These are phyloP conservation scores for Brachypodius melanocephalos DNA, from an alignment of 2,113 vertebrate genomes.

Conservation along the genomic window DNA sequence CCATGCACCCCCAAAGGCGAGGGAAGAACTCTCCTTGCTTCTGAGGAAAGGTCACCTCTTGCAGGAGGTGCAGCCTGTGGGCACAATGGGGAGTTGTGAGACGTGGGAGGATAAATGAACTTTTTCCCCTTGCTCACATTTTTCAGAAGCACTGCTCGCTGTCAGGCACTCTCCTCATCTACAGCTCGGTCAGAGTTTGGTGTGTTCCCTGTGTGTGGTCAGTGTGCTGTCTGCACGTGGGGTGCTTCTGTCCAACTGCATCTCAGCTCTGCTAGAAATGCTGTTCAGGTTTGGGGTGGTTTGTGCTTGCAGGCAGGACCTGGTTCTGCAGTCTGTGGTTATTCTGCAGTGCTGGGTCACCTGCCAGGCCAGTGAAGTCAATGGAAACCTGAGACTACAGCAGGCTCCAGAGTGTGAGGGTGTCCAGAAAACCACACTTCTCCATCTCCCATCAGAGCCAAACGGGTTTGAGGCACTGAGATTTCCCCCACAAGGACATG, in stretches of 20 bases:
- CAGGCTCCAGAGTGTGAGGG: neutral
- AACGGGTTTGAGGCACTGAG: accelerated
- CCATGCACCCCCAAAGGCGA: neutral
- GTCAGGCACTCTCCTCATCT: neutral
- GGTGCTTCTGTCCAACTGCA: neutral
- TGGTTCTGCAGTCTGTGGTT: neutral
- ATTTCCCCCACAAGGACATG: neutral
- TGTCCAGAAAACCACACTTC: neutral
- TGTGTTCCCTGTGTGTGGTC: no score
- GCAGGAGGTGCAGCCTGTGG: neutral
- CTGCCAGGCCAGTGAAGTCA: neutral
- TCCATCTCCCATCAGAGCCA: neutral
- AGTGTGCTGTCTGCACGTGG: neutral
- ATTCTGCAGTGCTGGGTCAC: neutral
- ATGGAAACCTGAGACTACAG: neutral
- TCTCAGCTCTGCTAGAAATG: neutral
- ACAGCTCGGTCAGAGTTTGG: neutral
- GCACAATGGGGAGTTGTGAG: neutral
- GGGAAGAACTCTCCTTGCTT: neutral
- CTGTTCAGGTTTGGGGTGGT: neutral
- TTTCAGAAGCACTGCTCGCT: neutral
- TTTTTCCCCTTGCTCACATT: neutral
- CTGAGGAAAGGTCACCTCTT: neutral
- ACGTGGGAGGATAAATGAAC: neutral
- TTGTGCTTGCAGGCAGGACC: accelerated